Evolutionary conservation across 2,113 vertebrate species (phyloP), one percentile per base, ranked within the genome.

Genomic region (Ursus arctos): DNA sequence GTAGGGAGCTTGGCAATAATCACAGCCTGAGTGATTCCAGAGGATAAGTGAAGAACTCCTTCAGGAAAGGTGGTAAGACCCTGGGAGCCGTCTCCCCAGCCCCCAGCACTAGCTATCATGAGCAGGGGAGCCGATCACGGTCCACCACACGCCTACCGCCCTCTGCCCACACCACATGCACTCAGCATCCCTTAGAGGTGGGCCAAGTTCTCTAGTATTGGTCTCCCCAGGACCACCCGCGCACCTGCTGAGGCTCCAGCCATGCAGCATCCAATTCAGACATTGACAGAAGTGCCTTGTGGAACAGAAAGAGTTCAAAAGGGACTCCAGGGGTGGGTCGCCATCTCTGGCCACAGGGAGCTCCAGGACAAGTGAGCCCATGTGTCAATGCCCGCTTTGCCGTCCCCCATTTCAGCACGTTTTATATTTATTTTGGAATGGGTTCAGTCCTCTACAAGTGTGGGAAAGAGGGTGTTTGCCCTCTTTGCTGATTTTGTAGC

Each of bases 251-350:
- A 49, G n/a, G 31, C 15, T 28, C 53, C 47, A 31, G 36, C 83
- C 47, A 22, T 10, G 49, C 31, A 49, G 79, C 49, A 40, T 53
- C 74, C 40, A 13, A 24, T 31, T 26, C 88, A 69, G 67, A 55
- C 18, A 28, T 40, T 80, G 59, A 40, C 11, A 55, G 0, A 16
- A 10, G 31, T 83, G 26, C 26, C 83, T 76, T 11, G 18, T 53
- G 82, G 53, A 16, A 79, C 31, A 89, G 67, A 88, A 69, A 71
- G 57, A 19, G 21, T n/a, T 81, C 84, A 61, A 31, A 71, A 55
- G 26, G 6, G 6, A 4, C 26, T 22, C 49, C 3, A 1, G 10
- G 33, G 55, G 6, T 4, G 36, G 7, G 49, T 51, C 8, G 0
- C 28, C 2, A 10, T 69, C 53, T 69, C n/a, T 51, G 83, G 49